phyloP scores from a whole-genome alignment of 1,140 invertebrate species.

The Brachionus koreanus region DNA sequence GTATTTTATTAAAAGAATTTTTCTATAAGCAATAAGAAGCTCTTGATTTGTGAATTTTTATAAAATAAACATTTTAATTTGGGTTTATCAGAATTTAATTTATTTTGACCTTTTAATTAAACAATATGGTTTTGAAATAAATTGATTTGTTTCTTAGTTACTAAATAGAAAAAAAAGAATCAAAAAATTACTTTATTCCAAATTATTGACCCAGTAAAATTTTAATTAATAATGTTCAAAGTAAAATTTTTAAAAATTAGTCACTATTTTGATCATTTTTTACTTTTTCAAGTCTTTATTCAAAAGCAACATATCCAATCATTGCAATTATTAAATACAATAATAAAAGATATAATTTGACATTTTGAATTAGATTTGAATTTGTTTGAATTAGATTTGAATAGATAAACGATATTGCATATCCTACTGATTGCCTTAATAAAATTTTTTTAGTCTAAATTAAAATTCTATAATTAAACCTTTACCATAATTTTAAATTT shows the following conservation, averaged over 20 bases:
- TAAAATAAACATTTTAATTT: neutral
- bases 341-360: constrained; percentile 82
- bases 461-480: constrained; percentile 70
- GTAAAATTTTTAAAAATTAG: neutral
- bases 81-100: neutral
- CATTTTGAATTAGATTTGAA: constrained; percentile 72
- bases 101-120: neutral
- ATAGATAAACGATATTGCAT: constrained; percentile 79
- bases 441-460: constrained; percentile 62
- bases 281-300: constrained; percentile 12
- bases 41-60: neutral
- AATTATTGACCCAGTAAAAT: neutral
- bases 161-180: neutral
- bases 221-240: neutral
- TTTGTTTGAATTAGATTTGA: constrained; percentile 73
- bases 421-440: constrained; percentile 78
- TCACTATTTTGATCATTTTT: neutral
- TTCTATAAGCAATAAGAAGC: neutral
- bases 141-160: neutral
- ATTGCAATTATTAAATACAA: constrained; percentile 65
- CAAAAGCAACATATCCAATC: constrained; percentile 19
- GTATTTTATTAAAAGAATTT: neutral
- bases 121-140: neutral
- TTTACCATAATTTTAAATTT: constrained; percentile 75
- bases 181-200: too few relatives aligned